Conservation (phyloP, 2,888 invertebrate genomes). For the Aphidius colemani region DNA sequence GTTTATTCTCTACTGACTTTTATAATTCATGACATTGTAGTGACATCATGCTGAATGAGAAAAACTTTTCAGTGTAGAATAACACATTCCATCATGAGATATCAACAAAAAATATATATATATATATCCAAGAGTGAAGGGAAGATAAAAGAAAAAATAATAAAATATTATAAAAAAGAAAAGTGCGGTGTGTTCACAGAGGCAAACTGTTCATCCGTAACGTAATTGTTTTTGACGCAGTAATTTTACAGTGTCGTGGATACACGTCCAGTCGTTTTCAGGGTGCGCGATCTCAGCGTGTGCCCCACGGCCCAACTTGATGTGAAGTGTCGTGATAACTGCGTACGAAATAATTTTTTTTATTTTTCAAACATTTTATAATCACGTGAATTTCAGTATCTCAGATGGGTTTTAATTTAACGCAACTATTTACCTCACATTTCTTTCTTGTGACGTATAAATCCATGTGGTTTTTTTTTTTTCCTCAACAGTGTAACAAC, state of each 20-base stretch:
- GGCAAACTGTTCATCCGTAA: conserved; percentile 48
- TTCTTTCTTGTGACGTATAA: conserved; percentile 1
- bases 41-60: conserved; percentile 26
- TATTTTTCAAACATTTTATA: conserved; percentile 6
- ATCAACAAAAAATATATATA: too few relatives aligned
- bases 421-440: neutral
- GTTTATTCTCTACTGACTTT: neutral
- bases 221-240: conserved; percentile 59
- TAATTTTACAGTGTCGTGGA: conserved; percentile 61
- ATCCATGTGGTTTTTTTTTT: neutral
- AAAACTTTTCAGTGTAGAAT: conserved; percentile 1
- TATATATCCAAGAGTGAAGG: too few relatives aligned
- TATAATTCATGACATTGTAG: conserved; percentile 29
- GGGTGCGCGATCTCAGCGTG: conserved; percentile 12
- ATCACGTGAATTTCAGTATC: neutral
- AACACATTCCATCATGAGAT: too few relatives aligned
- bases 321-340: conserved; percentile 46
- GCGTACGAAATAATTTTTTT: conserved; percentile 42
- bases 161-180: too few relatives aligned
- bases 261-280: conserved; percentile 49
- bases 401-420: neutral
- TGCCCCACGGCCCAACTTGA: conserved; percentile 3
- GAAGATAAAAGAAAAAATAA: too few relatives aligned
- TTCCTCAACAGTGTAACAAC: neutral
- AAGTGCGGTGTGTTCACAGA: too few relatives aligned